Evolutionary conservation across 2,888 invertebrate genomes (phyloP).

Genomic region (Odontocerum albicorne): DNA sequence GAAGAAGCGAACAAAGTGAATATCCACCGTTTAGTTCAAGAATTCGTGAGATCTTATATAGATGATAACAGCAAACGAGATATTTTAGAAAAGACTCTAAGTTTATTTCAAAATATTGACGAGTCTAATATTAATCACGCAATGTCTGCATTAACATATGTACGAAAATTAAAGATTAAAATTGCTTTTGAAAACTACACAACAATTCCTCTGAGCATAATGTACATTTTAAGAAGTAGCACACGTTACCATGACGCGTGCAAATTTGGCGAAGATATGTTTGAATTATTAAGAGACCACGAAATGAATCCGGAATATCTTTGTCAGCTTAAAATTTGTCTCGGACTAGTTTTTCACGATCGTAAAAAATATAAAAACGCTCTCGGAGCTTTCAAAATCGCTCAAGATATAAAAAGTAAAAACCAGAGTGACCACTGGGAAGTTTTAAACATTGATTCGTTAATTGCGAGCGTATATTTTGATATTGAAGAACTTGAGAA

Average conservation of each 20-base stretch:
- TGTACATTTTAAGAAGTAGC: not conserved
- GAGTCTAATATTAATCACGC: too few relatives aligned
- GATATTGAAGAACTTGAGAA: too few relatives aligned
- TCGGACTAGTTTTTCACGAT: too few relatives aligned
- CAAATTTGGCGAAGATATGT: not conserved
- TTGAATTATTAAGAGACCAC: not conserved
- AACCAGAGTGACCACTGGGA: too few relatives aligned
- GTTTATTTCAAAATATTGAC: not conserved
- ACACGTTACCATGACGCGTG: not conserved
- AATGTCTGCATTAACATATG: too few relatives aligned
- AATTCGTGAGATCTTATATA: not conserved
- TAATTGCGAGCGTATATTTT: too few relatives aligned
- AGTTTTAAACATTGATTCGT: too few relatives aligned
- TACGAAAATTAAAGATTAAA: too few relatives aligned
- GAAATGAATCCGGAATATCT: too few relatives aligned
- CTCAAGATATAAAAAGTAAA: too few relatives aligned
- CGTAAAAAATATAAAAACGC: not conserved
- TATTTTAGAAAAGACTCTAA: not conserved
- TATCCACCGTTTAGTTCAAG: not conserved
- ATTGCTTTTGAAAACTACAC: too few relatives aligned
- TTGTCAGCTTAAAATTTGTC: too few relatives aligned
- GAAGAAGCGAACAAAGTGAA: not conserved
- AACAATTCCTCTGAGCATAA: not conserved
- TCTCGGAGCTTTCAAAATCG: not conserved
- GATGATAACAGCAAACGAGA: not conserved